Conservation (phyloP, 1,140 invertebrate species). For the Nixonia krombeini region DNA sequence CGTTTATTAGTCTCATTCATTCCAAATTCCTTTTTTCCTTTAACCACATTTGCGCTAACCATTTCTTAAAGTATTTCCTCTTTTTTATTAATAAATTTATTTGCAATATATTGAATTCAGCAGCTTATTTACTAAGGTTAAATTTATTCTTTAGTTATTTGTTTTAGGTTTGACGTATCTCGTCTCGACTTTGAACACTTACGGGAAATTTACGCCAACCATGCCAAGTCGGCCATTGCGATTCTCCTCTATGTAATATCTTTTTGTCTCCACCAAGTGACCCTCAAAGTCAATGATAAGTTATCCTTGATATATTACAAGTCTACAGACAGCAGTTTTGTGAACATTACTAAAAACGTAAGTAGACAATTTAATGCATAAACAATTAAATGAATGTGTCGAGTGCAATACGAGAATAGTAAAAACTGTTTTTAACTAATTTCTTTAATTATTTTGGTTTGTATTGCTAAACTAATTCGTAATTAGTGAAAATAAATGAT, state of each 20-base stretch:
- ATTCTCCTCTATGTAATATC: slow-evolving; percentile 60
- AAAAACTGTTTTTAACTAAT: too few relatives aligned
- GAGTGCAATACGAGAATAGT: too few relatives aligned
- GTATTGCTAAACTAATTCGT: too few relatives aligned
- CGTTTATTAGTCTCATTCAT: too few relatives aligned
- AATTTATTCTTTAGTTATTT: slow-evolving; percentile 1
- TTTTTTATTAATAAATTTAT: too few relatives aligned
- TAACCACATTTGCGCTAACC: too few relatives aligned
- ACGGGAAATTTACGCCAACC: slow-evolving; percentile 54
- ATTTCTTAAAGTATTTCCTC: too few relatives aligned
- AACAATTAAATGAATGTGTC: too few relatives aligned
- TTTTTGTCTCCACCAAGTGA: slow-evolving; percentile 62
- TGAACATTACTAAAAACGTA: slow-evolving; percentile 45
- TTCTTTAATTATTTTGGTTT: too few relatives aligned
- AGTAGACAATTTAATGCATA: slow-evolving; percentile 21
- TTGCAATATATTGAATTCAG: neutral
- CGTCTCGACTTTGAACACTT: slow-evolving; percentile 56
- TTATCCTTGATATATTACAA: slow-evolving; percentile 55
- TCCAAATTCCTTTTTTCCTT: too few relatives aligned
- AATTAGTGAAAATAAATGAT: too few relatives aligned
- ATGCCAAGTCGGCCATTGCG: slow-evolving; percentile 53
- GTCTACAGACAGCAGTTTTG: slow-evolving; percentile 17
- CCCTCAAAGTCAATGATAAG: slow-evolving; percentile 53
- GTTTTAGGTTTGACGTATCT: slow-evolving; percentile 61
- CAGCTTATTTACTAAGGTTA: neutral